phyloP scores from a whole-genome alignment of 2,797 vertebrate genomes.

The Dryobates pubescens region DNA sequence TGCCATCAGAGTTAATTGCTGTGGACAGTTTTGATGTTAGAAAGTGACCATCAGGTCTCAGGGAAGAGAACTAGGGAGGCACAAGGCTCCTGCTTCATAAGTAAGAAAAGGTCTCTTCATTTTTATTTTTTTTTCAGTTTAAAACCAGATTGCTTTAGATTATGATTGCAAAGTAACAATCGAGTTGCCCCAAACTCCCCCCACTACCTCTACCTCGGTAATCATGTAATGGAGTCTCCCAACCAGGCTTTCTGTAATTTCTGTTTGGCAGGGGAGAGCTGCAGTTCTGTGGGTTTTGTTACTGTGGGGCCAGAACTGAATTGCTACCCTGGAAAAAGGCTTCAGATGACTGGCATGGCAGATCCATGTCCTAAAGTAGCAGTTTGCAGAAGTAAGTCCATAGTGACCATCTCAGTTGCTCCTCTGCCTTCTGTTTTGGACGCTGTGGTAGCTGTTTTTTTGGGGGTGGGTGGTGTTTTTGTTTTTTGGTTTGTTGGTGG shows the following conservation, averaged over 20 bases:
- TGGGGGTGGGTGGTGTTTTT: neutral
- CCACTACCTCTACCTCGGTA: neutral
- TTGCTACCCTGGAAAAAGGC: neutral
- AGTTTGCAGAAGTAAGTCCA: neutral
- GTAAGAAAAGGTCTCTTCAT: neutral
- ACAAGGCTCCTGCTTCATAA: neutral
- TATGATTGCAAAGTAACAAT: neutral
- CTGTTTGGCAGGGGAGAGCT: neutral
- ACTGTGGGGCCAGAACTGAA: neutral
- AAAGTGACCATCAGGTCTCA: neutral
- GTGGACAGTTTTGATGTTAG: neutral
- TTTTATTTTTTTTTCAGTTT: neutral
- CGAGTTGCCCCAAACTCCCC: neutral
- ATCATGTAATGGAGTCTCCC: neutral
- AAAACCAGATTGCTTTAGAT: neutral
- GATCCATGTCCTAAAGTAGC: neutral
- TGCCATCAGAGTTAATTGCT: constrained; percentile 12
- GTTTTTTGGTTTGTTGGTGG: neutral
- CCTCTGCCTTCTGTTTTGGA: neutral
- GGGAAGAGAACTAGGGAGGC: neutral
- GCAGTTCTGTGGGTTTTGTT: neutral
- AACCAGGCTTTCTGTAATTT: neutral
- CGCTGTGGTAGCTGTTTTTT: neutral
- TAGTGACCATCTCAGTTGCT: neutral
- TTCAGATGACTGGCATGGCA: neutral